Base-by-base conservation (phyloP, 1,140 invertebrate species). In the Drosophila equinoxialis region DNA sequence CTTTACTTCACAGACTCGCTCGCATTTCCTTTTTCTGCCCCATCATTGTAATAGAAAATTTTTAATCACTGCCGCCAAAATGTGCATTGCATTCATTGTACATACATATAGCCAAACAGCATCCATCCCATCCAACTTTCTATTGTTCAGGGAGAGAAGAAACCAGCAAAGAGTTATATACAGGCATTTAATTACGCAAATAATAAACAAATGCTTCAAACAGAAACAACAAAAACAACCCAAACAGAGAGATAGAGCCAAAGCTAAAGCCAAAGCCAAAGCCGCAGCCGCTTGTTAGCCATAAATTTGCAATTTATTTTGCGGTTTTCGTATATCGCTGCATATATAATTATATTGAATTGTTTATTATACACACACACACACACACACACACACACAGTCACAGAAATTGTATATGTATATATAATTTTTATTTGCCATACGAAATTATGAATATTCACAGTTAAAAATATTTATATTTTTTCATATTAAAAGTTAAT, bases 171-270 rank as follows among this genome's bases (percentile, higher is more conserved):
- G 33, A 66, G 54, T 61, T 61, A 79, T 74, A 73, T 70, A 66
- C 77, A 71, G 61, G 48, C 78, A 81, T 73, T 81, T 85, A 86
- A 85, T 85, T 85, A 67, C 70, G 63, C 68, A 72, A 77, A 81
- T 84, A 74, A 81, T 81, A 85, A 86, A 51, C 45, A 51, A 51
- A 51, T 23, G 45, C 45, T 11, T 4, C 17, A 51, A 51, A 51
- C 17, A 51, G 75, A 58, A 68, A 81, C 62, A 78, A 81, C 77
- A 69, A 51, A 42, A 42, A 13, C 41, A 68, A 45, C 63, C 72
- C 37, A 76, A 68, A 75, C 58, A 58, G 62, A 76, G 72, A 62
- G 37, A 39, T 11, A 39, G 37, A 39, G 37, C 10, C 37, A 39
- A 39, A 39, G 37, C 10, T 11, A 39, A 39, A 39, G 35, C 35